Evolutionary conservation across 2,113 vertebrate genomes (phyloP), one percentile per base, ranked within the genome.

Genomic region (Myiozetetes cayanensis): DNA sequence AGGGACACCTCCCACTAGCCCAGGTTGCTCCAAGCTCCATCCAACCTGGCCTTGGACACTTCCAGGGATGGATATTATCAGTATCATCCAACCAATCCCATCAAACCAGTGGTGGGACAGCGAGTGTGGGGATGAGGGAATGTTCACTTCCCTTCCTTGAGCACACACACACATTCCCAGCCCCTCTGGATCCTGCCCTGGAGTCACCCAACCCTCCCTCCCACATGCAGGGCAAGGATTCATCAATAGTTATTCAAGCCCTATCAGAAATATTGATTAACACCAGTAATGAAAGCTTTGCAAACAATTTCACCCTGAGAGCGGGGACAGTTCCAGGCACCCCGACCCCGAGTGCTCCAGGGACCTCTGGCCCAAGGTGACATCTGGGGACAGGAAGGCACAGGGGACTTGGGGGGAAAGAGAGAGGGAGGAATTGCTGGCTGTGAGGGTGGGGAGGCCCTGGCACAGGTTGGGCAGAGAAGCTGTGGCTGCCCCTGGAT

Each of bases 291-390:
- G 53, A 50, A 65, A 61, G 71, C 53, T 68, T 56, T 31, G 25
- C 1, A 0, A 65, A 33, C 31, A 2, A 61, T 49, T 84, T 50
- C 5, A 55, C 14, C 5, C 12, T 31, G 37, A 7, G n/a, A 75
- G 59, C 0, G 2, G 39, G 39, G 25, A 3, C 17, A 13, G 61
- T 35, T 3, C 33, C 33, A 21, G 72, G n/a, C 14, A 10, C 43
- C 66, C 43, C 10, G 4, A 4, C 39, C 30, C 12, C 0, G 18
- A 27, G 30, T 0, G 12, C 37, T 11, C 18, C 0, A 1, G 62
- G 22, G 50, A 16, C 9, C 50, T 22, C 14, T 5, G 49, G 43
- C 41, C 33, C 35, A 4, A 74, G 86, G 82, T 73, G 89, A 71
- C 75, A 35, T 23, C 16, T 33, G 6, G 33, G 61, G 20, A 61